Base-by-base conservation (phyloP, 2,797 vertebrate genomes). In the Diplodus puntazzo region DNA sequence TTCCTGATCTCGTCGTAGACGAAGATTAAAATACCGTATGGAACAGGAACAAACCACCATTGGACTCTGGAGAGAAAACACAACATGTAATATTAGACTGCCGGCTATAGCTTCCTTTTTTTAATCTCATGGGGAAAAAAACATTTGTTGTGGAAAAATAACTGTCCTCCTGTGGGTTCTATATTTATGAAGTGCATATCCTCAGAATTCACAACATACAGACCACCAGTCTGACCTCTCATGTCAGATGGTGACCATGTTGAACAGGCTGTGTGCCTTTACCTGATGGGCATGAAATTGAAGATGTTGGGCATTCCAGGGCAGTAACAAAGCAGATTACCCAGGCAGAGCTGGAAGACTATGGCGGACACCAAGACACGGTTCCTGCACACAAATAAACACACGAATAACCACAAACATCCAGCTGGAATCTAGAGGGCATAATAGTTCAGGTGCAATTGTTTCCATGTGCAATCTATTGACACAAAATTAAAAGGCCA, bases 281-380 rank as follows among this genome's bases (percentile, higher is more conserved):
- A 97, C 97, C 97, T 94, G 75, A 97, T 96, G 6, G 97, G 97
- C 97, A 97, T 97, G 90, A 97, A 97, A 90, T 97, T 97, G 90
- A 97, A 97, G 86, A 97, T 96, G 57, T 97, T 97, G 43, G 97
- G 96, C 97, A 97, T 97, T 0, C 97, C 96, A 0, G 97, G 97
- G 83, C 96, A 97, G 92, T 97, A 97, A 79, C 97, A 97, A n/a
- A 97, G 95, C 92, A 97, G 95, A 88, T 95, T 96, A 83, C 97
- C 97, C 0, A 97, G 89, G 58, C 91, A 95, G 39, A 97, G 83
- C 90, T 97, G 97, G 94, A 97, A 97, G 23, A 97, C 82, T 11
- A 97, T 97, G 72, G 97, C 96, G 0, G 87, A 63, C 53, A 97
- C 92, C 85, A 97, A 91, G 58, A 97, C 95, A 63, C 81, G 90